A percentile compares a stretch with the other conserved stretches of the same genome.
phyloP scores from a whole-genome alignment of 2,797 vertebrate genomes.

The Macropus fuliginosus region DNA sequence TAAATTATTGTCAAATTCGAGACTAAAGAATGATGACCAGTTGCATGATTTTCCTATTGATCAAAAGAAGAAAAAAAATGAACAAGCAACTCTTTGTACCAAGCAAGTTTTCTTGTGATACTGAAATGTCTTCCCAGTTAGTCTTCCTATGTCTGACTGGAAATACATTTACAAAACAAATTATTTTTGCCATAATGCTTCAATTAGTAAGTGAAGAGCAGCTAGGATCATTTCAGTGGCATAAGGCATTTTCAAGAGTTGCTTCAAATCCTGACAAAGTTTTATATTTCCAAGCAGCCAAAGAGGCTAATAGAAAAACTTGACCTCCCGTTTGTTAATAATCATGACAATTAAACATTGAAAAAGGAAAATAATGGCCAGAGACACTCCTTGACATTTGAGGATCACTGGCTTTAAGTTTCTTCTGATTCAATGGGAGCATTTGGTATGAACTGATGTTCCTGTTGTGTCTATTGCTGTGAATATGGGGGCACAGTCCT shows the following conservation, averaged over 20 bases:
- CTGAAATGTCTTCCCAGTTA: not conserved
- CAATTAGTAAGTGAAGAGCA: not conserved
- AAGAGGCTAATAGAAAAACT: not conserved
- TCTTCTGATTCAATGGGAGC: not conserved
- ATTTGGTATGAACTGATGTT: conserved; percentile 50
- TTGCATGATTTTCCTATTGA: not conserved
- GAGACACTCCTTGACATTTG: conserved; percentile 23
- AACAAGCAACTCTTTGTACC: not conserved
- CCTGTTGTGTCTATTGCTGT: conserved; percentile 32
- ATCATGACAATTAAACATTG: not conserved
- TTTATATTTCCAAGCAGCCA: not conserved
- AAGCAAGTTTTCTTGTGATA: not conserved
- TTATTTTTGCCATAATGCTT: accelerated
- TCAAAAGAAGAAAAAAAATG: not conserved
- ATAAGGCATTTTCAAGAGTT: not conserved
- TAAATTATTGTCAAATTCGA: not conserved
- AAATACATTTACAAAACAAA: not conserved
- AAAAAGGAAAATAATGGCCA: not conserved
- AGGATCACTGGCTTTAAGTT: not conserved
- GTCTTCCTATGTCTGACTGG: not conserved
- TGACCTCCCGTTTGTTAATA: not conserved
- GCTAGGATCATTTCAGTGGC: not conserved
- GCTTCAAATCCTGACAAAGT: not conserved
- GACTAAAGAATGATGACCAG: not conserved
- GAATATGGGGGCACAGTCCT: too few species aligned